Conservation (phyloP, 2,113 vertebrate species). For the Microcebus ravelobensis region DNA sequence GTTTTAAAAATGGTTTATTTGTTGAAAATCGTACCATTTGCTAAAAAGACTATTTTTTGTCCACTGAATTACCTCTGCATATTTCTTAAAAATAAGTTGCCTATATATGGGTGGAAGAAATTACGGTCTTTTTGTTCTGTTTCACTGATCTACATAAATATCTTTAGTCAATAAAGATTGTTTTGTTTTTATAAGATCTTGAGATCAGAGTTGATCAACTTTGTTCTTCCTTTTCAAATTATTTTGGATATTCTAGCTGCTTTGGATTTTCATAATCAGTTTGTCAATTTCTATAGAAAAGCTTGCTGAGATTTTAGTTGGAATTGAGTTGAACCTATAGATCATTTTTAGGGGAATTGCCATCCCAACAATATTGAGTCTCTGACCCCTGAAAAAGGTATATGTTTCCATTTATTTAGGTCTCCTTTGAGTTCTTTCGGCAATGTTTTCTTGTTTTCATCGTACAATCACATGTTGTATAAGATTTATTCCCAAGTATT, state of each 20-base stretch:
- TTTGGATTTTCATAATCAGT: not conserved
- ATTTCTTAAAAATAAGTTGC: conserved; percentile 26
- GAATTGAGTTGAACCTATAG: not conserved
- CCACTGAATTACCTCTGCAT: not conserved
- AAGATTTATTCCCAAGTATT: not conserved
- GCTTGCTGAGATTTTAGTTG: not conserved
- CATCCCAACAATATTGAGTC: not conserved
- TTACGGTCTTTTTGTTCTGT: not conserved
- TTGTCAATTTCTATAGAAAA: not conserved
- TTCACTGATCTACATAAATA: not conserved
- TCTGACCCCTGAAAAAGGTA: not conserved
- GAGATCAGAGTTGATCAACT: not conserved
- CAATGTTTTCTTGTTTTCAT: not conserved
- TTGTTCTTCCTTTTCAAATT: conserved; percentile 14
- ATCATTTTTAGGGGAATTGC: not conserved
- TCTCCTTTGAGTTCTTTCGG: not conserved
- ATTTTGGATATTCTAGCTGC: not conserved
- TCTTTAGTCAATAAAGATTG: not conserved
- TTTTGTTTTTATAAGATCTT: conserved; percentile 2
- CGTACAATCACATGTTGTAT: not conserved
- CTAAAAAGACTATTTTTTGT: not conserved
- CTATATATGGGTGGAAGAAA: not conserved
- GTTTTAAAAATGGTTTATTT: not conserved
- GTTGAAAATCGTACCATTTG: conserved; percentile 13
- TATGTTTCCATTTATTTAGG: not conserved